Percentiles rank a stretch among this genome's conserved stretches.
Conservation (phyloP, 2,113 vertebrate species). For the Calidris pugnax region DNA sequence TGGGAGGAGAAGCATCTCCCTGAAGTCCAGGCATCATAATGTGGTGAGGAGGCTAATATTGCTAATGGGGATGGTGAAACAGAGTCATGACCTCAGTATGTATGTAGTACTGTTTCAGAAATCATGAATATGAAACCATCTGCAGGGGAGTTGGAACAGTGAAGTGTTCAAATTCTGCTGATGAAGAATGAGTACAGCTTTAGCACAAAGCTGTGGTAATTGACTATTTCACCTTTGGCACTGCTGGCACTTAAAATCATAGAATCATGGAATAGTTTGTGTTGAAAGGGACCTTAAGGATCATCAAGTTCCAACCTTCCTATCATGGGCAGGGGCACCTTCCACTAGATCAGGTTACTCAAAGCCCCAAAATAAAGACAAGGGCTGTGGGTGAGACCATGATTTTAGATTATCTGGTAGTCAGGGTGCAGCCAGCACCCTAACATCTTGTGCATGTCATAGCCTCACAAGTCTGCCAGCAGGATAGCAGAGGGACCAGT, state of each 20-base stretch:
- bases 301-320: neutral
- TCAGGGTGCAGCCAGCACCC: neutral
- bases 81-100: neutral
- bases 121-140: neutral
- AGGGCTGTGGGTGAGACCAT: neutral
- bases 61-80: neutral
- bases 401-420: neutral
- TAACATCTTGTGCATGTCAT: neutral
- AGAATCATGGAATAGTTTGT: neutral
- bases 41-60: neutral
- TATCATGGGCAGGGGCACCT: neutral
- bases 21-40: neutral
- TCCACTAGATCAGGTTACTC: neutral
- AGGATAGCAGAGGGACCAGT: neutral
- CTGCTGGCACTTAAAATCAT: neutral
- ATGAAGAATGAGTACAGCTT: neutral
- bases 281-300: neutral
- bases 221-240: neutral
- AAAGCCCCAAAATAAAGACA: neutral
- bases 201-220: neutral
- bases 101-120: neutral
- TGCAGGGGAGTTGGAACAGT: neutral
- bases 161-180: neutral
- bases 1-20: neutral
- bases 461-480: neutral